A percentile compares a stretch with the other conserved stretches of the same genome.
Conservation (phyloP, 1,140 invertebrate genomes). For the Psilanteris sp. region DNA sequence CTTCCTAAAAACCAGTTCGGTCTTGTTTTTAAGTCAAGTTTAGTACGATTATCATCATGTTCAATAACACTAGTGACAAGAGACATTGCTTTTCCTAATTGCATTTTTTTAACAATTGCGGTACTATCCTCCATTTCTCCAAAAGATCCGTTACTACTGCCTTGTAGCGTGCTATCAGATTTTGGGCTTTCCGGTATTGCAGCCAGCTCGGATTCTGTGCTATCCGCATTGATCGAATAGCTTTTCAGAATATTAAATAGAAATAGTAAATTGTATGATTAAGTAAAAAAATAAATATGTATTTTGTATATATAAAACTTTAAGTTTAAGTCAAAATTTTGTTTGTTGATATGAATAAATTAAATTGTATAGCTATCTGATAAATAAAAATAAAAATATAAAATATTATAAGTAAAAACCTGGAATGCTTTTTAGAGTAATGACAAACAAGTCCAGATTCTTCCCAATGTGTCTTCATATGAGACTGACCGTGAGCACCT, state of each 20-base stretch:
- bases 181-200: constrained; percentile 93
- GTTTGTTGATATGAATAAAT: no score
- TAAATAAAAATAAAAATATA: no score
- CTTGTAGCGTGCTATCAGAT: constrained; percentile 89
- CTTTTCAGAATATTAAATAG: constrained; percentile 75
- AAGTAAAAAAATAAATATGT: no score
- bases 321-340: no score
- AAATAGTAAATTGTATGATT: constrained; percentile 63
- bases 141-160: constrained; percentile 83
- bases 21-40: constrained; percentile 70
- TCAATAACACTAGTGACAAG: constrained; percentile 57
- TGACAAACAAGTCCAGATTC: constrained; percentile 79
- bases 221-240: constrained; percentile 89
- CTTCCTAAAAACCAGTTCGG: constrained; percentile 83
- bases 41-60: constrained; percentile 49
- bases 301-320: no score
- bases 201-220: constrained; percentile 91
- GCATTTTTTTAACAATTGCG: constrained; percentile 78
- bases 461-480: constrained; percentile 87
- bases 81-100: constrained; percentile 71
- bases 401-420: constrained; percentile 41
- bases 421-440: constrained; percentile 72
- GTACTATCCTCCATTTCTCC: constrained; percentile 77
- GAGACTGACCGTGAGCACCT: constrained; percentile 72
- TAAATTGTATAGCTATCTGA: no score